Conservation (phyloP, 1,140 invertebrate genomes). For the Chelonus insularis region DNA sequence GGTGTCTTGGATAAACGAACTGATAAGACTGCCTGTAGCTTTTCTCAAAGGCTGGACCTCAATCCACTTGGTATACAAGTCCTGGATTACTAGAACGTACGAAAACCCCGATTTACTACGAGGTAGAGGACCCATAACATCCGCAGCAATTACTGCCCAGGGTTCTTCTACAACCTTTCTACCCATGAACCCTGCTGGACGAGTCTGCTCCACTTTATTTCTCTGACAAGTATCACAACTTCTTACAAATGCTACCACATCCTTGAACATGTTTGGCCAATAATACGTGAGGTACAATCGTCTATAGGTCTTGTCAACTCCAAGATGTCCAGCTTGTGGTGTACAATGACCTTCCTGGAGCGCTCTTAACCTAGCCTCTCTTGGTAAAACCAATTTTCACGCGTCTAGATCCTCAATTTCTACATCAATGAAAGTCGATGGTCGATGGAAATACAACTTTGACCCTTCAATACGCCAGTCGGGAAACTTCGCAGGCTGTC, state of each 20-base stretch:
- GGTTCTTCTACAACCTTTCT: slow-evolving; percentile 34
- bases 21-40: slow-evolving; percentile 36
- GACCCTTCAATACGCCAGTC: slow-evolving; percentile 2
- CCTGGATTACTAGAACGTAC: slow-evolving; percentile 50
- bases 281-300: neutral
- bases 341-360: neutral
- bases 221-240: neutral
- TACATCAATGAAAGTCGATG: neutral
- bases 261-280: neutral
- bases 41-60: slow-evolving; percentile 32
- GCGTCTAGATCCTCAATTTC: neutral
- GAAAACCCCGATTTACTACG: slow-evolving; percentile 38
- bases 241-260: neutral
- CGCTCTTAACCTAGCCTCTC: no score
- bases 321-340: neutral
- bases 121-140: slow-evolving; percentile 54
- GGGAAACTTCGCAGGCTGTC: neutral
- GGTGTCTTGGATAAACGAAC: slow-evolving; percentile 34
- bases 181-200: neutral
- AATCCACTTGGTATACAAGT: slow-evolving; percentile 47
- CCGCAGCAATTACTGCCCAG: slow-evolving; percentile 48
- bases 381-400: neutral
- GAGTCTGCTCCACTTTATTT: neutral
- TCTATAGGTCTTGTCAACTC: neutral
- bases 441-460: neutral